phyloP scores from a whole-genome alignment of 2,113 vertebrate species.

The Phalacrocorax pelagicus region DNA sequence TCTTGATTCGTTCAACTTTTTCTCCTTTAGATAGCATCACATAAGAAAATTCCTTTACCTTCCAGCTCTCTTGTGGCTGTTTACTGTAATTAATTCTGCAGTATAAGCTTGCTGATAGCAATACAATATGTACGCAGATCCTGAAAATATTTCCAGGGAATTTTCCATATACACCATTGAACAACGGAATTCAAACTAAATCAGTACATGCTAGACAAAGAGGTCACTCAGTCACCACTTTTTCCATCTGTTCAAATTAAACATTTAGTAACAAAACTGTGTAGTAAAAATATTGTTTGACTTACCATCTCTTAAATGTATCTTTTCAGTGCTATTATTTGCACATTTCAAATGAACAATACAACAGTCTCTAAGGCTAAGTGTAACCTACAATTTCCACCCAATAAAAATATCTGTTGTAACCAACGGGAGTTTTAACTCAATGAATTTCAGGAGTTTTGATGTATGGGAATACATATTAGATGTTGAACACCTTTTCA shows the following conservation, averaged over 20 bases:
- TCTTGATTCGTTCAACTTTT: not conserved
- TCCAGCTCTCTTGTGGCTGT: not conserved
- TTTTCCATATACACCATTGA: not conserved
- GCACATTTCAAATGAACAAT: not conserved
- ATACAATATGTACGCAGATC: not conserved
- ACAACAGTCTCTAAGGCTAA: not conserved
- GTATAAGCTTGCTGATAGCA: not conserved
- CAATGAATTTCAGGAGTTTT: not conserved
- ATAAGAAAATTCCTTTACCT: not conserved
- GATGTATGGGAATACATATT: not conserved
- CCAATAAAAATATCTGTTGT: not conserved
- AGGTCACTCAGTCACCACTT: not conserved
- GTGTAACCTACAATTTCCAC: not conserved
- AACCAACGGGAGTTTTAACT: not conserved
- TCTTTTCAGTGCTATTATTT: not conserved
- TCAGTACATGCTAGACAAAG: not conserved
- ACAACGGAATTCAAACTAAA: not conserved
- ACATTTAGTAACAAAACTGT: not conserved
- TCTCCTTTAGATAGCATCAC: not conserved
- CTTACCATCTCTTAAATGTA: not conserved
- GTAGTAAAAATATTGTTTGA: not conserved
- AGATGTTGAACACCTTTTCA: not conserved
- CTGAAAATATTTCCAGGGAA: not conserved
- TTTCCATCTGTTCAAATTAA: not conserved
- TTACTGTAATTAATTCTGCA: not conserved